phyloP scores from a whole-genome alignment of 2,888 invertebrate species.

The Didymodactylos carnosus region DNA sequence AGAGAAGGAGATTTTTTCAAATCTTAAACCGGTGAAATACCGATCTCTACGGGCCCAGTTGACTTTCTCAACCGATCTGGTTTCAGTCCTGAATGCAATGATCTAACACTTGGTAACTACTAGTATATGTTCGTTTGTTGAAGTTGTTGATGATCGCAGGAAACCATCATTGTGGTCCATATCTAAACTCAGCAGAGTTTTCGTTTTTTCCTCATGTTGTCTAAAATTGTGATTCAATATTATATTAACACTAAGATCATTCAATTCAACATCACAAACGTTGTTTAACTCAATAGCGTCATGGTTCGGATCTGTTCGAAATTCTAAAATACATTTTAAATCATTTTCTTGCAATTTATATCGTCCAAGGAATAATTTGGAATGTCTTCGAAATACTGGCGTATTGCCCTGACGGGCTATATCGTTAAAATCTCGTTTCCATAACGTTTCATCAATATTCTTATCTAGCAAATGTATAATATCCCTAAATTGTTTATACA shows the following conservation, averaged over 20 bases:
- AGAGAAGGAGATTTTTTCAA: background rate
- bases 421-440: background rate
- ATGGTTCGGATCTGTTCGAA: background rate
- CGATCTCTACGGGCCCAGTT: background rate
- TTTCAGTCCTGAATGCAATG: background rate
- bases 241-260: background rate
- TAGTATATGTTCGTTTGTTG: background rate
- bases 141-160: background rate
- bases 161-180: background rate
- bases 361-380: background rate
- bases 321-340: background rate
- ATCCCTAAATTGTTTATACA: background rate
- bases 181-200: background rate
- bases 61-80: background rate
- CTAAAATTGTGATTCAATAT: background rate
- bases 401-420: background rate
- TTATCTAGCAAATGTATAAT: background rate
- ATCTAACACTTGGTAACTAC: no score
- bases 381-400: background rate
- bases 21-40: background rate
- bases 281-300: background rate
- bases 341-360: background rate
- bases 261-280: background rate
- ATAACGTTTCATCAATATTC: background rate
- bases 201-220: background rate